Conservation (phyloP, 2,797 vertebrate genomes). For the Xerus rutilus region DNA sequence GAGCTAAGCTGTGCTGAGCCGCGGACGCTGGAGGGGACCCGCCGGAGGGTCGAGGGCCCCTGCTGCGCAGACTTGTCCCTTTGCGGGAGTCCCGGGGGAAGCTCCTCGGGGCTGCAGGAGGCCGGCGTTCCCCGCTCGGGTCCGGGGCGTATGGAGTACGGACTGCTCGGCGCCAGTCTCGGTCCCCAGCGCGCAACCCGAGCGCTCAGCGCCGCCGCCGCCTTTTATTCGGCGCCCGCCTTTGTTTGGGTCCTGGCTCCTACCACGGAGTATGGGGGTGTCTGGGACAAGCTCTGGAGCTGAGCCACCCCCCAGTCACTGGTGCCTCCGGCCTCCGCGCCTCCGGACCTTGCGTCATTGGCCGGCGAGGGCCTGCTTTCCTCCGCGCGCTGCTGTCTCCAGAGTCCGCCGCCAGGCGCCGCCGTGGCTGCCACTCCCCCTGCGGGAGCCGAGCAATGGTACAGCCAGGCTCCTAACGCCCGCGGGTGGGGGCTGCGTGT, state of each 20-base stretch:
- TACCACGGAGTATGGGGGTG: conserved; percentile 77
- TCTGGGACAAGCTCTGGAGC: not conserved
- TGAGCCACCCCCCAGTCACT: not conserved
- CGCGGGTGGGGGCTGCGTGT: not conserved
- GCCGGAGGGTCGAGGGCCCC: not conserved
- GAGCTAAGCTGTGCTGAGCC: conserved; percentile 30
- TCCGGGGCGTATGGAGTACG: not conserved
- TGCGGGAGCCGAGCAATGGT: conserved; percentile 69
- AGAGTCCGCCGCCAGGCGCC: not conserved
- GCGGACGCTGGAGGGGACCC: not conserved
- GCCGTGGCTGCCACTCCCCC: conserved; percentile 52
- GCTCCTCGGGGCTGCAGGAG: conserved; percentile 42
- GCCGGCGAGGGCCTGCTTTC: not conserved
- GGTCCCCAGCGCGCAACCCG: not conserved
- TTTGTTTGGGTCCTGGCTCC: conserved; percentile 79
- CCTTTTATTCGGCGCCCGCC: conserved; percentile 82
- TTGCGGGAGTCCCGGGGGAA: not conserved
- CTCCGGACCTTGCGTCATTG: no score
- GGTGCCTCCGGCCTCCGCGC: not conserved
- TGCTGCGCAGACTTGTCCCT: conserved; percentile 4
- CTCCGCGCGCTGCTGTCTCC: not conserved
- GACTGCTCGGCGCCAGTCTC: accelerated
- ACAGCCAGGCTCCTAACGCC: not conserved
- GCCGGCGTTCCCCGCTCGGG: conserved; percentile 62
- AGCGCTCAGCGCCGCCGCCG: conserved; percentile 50